phyloP scores from a whole-genome alignment of 30 jellyfish, hydroid and myxozoan species.

The Chrysaora quinquecirrha region DNA sequence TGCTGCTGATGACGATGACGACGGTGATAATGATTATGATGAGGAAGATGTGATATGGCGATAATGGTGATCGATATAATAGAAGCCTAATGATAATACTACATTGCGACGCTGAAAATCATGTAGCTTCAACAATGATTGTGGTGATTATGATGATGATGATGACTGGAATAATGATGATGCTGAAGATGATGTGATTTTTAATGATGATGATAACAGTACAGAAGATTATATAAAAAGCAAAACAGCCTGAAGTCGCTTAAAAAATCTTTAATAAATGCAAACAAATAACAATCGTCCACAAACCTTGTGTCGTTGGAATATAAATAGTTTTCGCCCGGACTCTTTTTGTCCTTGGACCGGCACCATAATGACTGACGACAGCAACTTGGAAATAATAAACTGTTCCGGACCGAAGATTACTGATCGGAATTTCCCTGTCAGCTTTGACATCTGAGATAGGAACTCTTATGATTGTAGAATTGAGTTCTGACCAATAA shows the following conservation, averaged over 20 bases:
- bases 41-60: too few relatives aligned
- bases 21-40: too few relatives aligned
- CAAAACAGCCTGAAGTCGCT: not conserved
- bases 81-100: too few relatives aligned
- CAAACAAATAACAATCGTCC: too few relatives aligned
- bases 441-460: slow-evolving; percentile 58
- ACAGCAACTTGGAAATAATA: slow-evolving; percentile 85
- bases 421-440: slow-evolving; percentile 49
- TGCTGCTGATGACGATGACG: too few relatives aligned
- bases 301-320: slow-evolving; percentile 62
- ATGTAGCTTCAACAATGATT: too few relatives aligned
- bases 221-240: not conserved
- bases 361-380: slow-evolving; percentile 80
- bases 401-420: slow-evolving; percentile 62
- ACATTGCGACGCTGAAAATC: too few relatives aligned
- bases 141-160: too few relatives aligned
- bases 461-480: slow-evolving; percentile 6
- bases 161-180: not conserved
- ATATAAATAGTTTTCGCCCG: slow-evolving; percentile 47
- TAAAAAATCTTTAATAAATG: not conserved
- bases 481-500: slow-evolving; percentile 52
- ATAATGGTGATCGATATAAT: too few relatives aligned
- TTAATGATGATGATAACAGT: not conserved
- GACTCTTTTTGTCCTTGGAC: slow-evolving; percentile 68
- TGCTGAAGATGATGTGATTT: not conserved